A percentile compares a stretch with the other conserved stretches of the same genome.
phyloP scores from a whole-genome alignment of 2,888 invertebrate species.

The Oxyteleia sp. region DNA sequence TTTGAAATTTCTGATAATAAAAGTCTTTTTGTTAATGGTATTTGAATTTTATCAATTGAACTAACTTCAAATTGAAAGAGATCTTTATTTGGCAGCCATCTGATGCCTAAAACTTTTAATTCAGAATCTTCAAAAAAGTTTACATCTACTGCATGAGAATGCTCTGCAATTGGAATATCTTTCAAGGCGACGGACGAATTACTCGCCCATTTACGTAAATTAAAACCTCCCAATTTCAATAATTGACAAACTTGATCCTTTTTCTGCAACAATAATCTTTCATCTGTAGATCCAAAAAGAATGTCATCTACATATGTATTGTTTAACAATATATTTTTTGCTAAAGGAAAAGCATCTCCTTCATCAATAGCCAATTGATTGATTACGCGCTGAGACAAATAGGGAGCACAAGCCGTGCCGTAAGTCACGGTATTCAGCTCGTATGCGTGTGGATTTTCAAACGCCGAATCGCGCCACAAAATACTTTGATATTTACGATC shows the following conservation, averaged over 20 bases:
- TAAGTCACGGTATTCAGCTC: slow-evolving; percentile 14
- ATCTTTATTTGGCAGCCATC: background rate
- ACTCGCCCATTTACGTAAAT: slow-evolving; percentile 4
- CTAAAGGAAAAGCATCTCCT: too few relatives aligned
- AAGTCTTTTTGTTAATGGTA: slow-evolving; percentile 11
- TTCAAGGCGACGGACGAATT: too few relatives aligned
- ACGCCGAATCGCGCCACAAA: too few relatives aligned
- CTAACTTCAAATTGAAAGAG: too few relatives aligned
- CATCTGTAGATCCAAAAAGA: background rate
- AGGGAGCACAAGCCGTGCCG: background rate
- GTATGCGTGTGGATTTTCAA: too few relatives aligned
- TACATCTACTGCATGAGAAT: background rate
- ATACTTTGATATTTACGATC: too few relatives aligned
- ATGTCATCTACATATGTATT: slow-evolving; percentile 20
- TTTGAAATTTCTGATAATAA: slow-evolving; percentile 7
- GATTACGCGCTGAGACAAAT: background rate
- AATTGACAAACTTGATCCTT: background rate
- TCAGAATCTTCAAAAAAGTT: background rate
- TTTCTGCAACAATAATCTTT: too few relatives aligned
- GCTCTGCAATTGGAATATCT: too few relatives aligned
- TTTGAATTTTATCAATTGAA: too few relatives aligned
- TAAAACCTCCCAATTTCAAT: background rate
- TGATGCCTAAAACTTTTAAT: background rate
- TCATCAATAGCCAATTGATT: slow-evolving; percentile 1
- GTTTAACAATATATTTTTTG: too few relatives aligned